Conservation (phyloP, 2,797 vertebrate genomes). For the Linurgus olivaceus region DNA sequence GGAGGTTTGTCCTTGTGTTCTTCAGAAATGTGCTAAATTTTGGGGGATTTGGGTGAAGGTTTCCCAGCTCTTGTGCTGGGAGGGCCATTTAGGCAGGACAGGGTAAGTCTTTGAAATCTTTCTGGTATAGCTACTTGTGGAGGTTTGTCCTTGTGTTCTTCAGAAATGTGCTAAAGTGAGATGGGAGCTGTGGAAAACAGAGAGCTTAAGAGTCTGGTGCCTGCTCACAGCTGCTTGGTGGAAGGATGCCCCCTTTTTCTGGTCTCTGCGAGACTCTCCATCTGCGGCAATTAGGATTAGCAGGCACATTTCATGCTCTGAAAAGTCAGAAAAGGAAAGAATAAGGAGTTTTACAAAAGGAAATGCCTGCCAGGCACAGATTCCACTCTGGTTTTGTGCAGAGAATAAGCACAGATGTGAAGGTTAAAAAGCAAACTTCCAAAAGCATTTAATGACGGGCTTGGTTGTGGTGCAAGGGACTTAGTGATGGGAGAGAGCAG, state of each 20-base stretch:
- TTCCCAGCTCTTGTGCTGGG: not conserved
- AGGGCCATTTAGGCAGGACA: not conserved
- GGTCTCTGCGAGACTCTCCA: slow-evolving; percentile 36
- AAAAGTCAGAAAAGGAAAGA: slow-evolving; percentile 79
- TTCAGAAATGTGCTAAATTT: not conserved
- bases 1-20: not conserved
- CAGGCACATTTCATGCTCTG: slow-evolving; percentile 80
- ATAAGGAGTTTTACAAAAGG: slow-evolving; percentile 64
- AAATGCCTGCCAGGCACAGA: slow-evolving; percentile 71
- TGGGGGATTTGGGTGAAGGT: too few species aligned
- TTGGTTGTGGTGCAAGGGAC: slow-evolving; percentile 62
- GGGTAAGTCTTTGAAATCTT: not conserved
- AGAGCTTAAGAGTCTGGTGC: not conserved
- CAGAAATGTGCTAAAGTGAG: not conserved
- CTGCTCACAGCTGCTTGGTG: not conserved
- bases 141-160: not conserved
- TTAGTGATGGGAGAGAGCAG: slow-evolving; percentile 13
- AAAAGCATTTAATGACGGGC: slow-evolving; percentile 70
- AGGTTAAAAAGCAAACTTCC: slow-evolving; percentile 72
- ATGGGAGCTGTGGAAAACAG: not conserved
- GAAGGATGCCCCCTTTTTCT: slow-evolving; percentile 56
- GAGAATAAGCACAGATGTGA: slow-evolving; percentile 63
- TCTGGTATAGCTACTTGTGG: not conserved
- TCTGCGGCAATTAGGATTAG: slow-evolving; percentile 69
- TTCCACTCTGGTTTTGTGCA: slow-evolving; percentile 65